Evolutionary conservation across 2,797 vertebrate species (phyloP).

Genomic region (Malurus splendens): DNA sequence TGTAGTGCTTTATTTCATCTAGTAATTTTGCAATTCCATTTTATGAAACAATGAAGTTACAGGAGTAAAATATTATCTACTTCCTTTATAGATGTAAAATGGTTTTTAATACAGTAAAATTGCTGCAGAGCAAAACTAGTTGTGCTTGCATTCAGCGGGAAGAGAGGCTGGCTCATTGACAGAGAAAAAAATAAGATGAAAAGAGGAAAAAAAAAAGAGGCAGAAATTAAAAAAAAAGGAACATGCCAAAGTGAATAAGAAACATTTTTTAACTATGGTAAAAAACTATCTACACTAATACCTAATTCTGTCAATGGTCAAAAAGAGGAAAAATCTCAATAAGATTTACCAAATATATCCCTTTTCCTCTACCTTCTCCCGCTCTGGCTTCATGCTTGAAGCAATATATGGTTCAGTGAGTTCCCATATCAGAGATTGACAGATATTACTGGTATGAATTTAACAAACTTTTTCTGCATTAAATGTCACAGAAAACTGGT

Average conservation of each 20-base stretch:
- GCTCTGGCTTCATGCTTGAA: background rate
- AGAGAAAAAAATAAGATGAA: background rate
- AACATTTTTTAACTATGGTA: background rate
- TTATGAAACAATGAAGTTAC: background rate
- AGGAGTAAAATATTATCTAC: background rate
- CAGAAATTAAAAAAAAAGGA: background rate
- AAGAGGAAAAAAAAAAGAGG: accelerated
- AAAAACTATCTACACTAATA: background rate
- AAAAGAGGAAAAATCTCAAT: background rate
- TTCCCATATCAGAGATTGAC: background rate
- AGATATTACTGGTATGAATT: background rate
- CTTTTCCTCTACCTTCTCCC: background rate
- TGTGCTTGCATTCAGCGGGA: background rate
- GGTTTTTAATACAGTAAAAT: background rate
- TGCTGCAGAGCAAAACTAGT: background rate
- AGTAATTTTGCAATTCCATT: background rate
- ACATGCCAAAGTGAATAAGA: background rate
- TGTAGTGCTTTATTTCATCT: background rate
- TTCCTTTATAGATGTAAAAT: background rate
- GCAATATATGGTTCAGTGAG: background rate
- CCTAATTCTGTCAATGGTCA: background rate
- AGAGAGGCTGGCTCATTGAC: background rate
- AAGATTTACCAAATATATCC: background rate
- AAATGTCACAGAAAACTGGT: background rate
- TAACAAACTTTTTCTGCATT: background rate